Percentiles rank a stretch among this genome's conserved stretches.
phyloP scores from a whole-genome alignment of 2,888 invertebrate species.

The Halictus ligatus region DNA sequence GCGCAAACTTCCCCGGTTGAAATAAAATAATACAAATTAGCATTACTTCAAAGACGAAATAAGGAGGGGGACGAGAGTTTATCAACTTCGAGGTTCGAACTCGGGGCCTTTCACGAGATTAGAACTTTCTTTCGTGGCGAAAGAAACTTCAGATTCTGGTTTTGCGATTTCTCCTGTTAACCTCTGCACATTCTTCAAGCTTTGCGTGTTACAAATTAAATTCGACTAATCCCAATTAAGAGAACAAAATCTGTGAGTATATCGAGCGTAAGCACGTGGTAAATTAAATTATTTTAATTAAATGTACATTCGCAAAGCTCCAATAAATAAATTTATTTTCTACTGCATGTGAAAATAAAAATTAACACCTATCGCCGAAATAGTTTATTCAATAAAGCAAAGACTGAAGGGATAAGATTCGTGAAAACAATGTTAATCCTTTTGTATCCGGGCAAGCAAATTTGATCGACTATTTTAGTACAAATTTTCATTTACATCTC shows the following conservation, averaged over 20 bases:
- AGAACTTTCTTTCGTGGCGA: not conserved
- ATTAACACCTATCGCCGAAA: too few species aligned
- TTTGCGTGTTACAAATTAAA: too few species aligned
- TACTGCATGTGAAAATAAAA: not conserved
- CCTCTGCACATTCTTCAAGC: too few species aligned
- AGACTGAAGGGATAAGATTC: not conserved
- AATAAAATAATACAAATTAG: slow-evolving; percentile 7
- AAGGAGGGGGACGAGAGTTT: not conserved
- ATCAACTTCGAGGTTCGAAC: not conserved
- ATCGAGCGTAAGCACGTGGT: not conserved
- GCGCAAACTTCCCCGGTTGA: not conserved
- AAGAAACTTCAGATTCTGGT: not conserved
- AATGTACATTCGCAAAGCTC: not conserved
- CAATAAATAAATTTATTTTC: not conserved
- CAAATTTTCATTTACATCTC: too few species aligned
- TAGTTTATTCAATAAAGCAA: not conserved
- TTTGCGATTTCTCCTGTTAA: not conserved
- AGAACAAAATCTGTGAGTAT: not conserved
- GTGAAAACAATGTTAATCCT: not conserved
- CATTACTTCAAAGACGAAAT: not conserved
- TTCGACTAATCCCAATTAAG: too few species aligned
- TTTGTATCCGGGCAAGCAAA: too few species aligned
- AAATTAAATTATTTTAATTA: not conserved
- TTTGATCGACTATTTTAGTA: too few species aligned
- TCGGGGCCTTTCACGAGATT: not conserved